Percentiles rank a stretch among this genome's conserved stretches.
Conservation (phyloP, 2,113 vertebrate species). For the Capreolus pygargus region DNA sequence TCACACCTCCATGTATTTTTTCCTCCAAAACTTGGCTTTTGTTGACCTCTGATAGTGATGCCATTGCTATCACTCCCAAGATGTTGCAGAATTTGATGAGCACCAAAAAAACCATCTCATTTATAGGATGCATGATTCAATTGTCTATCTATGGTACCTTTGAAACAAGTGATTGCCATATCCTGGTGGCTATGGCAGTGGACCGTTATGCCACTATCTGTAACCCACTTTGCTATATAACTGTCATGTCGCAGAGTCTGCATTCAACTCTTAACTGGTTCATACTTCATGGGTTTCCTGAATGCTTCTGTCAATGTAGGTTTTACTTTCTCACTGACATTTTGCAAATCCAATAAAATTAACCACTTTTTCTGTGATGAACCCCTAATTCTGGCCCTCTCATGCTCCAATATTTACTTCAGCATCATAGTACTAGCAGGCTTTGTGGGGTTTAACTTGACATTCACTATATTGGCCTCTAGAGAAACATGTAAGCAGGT, state of each 20-base stretch:
- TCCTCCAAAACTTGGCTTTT: slow-evolving; percentile 66
- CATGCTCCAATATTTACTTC: neutral
- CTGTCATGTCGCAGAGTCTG: neutral
- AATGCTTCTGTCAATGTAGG: slow-evolving; percentile 44
- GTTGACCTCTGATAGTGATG: neutral
- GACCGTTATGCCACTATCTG: too few species aligned
- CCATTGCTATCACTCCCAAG: too few species aligned
- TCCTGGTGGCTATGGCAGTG: too few species aligned
- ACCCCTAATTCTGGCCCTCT: neutral
- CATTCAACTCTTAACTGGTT: neutral
- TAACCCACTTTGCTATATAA: too few species aligned
- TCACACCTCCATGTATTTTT: slow-evolving; percentile 64
- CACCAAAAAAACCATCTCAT: too few species aligned
- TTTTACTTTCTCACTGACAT: slow-evolving; percentile 22
- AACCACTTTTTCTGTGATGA: slow-evolving; percentile 64
- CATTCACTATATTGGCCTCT: neutral
- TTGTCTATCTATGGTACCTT: too few species aligned
- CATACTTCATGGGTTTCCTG: slow-evolving; percentile 40
- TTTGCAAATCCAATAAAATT: slow-evolving; percentile 50
- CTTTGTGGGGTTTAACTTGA: slow-evolving; percentile 53
- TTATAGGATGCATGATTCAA: too few species aligned
- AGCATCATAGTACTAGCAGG: slow-evolving; percentile 8
- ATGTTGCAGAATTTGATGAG: too few species aligned
- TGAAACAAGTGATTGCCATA: too few species aligned
- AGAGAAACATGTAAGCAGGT: too few species aligned